These are phyloP conservation scores for Trilocha varians DNA, from an alignment of 2,888 invertebrate species.

Conservation along the genomic window DNA sequence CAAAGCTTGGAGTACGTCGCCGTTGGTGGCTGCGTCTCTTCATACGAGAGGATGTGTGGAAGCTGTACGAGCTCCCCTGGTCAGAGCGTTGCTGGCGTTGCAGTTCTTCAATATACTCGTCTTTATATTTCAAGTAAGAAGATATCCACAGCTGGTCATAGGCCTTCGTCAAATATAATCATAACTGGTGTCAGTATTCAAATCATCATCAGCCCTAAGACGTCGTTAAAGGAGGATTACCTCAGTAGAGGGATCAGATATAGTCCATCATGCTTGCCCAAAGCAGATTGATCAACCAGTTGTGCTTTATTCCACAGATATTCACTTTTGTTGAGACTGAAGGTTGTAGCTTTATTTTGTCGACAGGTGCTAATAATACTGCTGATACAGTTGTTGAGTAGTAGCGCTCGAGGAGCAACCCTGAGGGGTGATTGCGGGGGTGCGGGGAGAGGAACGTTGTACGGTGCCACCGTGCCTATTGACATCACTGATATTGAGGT, in stretches of 20 bases:
- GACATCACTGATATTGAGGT: constrained; percentile 3
- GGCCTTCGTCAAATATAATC: too few relatives aligned
- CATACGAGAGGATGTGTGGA: constrained; percentile 55
- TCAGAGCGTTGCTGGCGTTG: constrained; percentile 40
- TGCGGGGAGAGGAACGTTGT: constrained; percentile 52
- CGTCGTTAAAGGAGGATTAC: too few relatives aligned
- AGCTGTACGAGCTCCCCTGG: constrained; percentile 49
- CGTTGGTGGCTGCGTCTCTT: constrained; percentile 42
- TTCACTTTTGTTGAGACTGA: too few relatives aligned
- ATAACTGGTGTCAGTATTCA: too few relatives aligned
- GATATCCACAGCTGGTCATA: too few relatives aligned
- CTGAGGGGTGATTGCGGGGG: constrained; percentile 62
- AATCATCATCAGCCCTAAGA: neutral
- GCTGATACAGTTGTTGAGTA: constrained; percentile 67
- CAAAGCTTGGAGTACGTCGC: constrained; percentile 19
- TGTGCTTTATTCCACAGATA: too few relatives aligned
- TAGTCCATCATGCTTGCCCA: too few relatives aligned
- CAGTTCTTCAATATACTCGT: constrained; percentile 42
- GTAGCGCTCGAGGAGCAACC: constrained; percentile 67
- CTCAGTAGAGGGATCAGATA: too few relatives aligned
- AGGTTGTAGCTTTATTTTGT: too few relatives aligned
- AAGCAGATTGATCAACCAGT: too few relatives aligned
- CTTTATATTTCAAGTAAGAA: constrained; percentile 8
- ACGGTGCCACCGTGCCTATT: constrained; percentile 11
- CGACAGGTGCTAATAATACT: constrained; percentile 62